Evolutionary conservation across 2,888 invertebrate genomes (phyloP), one percentile per base, ranked within the genome.

Genomic region (Sceliomorpha sp.): DNA sequence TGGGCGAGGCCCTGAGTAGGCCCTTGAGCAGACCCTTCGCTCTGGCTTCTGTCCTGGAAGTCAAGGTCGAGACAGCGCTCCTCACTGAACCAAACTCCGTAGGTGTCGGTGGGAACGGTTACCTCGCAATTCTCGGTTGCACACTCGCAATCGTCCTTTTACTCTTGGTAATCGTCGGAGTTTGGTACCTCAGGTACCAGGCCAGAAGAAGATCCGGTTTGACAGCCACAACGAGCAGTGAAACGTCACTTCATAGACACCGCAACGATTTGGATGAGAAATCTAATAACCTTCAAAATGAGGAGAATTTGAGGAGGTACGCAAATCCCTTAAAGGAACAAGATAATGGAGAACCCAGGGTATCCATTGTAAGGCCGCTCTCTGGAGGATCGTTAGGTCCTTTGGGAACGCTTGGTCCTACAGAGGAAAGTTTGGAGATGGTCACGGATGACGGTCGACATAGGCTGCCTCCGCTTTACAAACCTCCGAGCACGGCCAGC

Each of bases 261-360:
- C 92, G 94, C 82, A 94, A 95, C 83, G 95, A 88, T 56, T 73
- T 88, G 15, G 88, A 96, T 83, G 96, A 96, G 83, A 96, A 96
- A 86, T 95, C 96, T 1, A 97, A 97, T 88, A 97, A 97, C 88
- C 89, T 96, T 60, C 96, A 97, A 89, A 96, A 96, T 87, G 96
- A 96, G 85, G 96, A 97, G 88, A 96, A 96, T 85, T 90, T 97
- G 60, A 91, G 96, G 48, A 91, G 96, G 72, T 95, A 94, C 88
- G 93, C 94, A 37, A 95, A 95, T 89, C 94, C 95, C 2, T 89
- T 95, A 59, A 94, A 94, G 82, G 92, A 91, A 69, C 92, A 91
- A 44, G 90, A 88, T 70, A 89, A 86, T 67, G 90, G 88, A 7
- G 90, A 90, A 72, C 90, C 91, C 77, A 89, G 91, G 34, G 89